Conservation (phyloP, 1,140 invertebrate genomes). For the Meloidogyne floridensis region DNA sequence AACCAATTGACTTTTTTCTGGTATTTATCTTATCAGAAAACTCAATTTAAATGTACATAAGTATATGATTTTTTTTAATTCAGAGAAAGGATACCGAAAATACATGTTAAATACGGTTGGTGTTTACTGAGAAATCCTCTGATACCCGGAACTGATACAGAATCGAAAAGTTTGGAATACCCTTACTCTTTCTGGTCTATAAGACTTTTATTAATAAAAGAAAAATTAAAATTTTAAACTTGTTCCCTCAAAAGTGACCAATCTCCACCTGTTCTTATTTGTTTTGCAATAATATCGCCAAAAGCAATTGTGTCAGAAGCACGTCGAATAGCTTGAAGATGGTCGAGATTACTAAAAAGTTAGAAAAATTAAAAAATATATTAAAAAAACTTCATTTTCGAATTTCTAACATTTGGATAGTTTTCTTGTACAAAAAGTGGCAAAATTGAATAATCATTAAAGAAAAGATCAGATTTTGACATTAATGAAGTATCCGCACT, state of each 20-base stretch:
- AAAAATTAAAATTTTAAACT: conserved; percentile 66
- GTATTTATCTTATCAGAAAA: no score
- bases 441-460: conserved; percentile 90
- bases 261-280: conserved; percentile 77
- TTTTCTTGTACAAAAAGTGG: conserved; percentile 97
- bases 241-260: conserved; percentile 89
- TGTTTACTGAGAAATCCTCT: no score
- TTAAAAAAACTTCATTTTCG: conserved; percentile 40
- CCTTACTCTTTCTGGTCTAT: no score
- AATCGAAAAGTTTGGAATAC: no score
- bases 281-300: conserved; percentile 82
- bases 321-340: conserved; percentile 75
- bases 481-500: conserved; percentile 75
- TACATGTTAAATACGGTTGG: no score
- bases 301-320: conserved; percentile 81
- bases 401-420: conserved; percentile 73
- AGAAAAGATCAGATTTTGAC: conserved; percentile 88
- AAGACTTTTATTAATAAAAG: not conserved
- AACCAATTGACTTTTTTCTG: no score
- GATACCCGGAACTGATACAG: no score
- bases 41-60: no score
- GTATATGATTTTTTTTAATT: no score
- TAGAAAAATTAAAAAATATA: conserved; percentile 11
- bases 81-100: no score
- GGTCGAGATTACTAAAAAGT: conserved; percentile 63